These are phyloP conservation scores for Toxonevra muliebris DNA, from an alignment of 2,888 invertebrate species.

Conservation along the genomic window DNA sequence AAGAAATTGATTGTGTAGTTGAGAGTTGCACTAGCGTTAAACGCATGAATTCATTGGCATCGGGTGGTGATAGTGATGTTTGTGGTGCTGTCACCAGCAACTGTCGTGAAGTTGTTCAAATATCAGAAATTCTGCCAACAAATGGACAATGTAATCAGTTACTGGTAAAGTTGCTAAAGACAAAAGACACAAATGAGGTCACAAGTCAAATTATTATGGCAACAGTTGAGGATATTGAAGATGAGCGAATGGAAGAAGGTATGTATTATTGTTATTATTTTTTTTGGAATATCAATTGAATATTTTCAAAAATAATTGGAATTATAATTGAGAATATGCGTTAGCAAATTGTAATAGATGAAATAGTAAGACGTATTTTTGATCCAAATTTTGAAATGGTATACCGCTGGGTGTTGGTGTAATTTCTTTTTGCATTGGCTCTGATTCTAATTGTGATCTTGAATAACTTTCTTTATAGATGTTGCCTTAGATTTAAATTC, in stretches of 20 bases:
- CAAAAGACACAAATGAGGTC: slow-evolving; percentile 43
- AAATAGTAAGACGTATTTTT: too few relatives aligned
- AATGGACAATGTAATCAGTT: slow-evolving; percentile 74
- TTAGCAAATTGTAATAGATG: too few relatives aligned
- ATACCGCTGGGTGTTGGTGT: too few relatives aligned
- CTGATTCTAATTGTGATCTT: not conserved
- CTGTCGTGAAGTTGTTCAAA: slow-evolving; percentile 54
- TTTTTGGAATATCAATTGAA: not conserved
- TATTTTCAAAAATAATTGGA: not conserved
- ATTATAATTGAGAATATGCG: too few relatives aligned
- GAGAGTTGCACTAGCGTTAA: slow-evolving; percentile 58
- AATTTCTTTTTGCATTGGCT: not conserved
- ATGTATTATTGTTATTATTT: not conserved
- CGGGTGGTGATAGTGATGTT: slow-evolving; percentile 32
- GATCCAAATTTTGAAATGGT: too few relatives aligned
- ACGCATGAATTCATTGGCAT: slow-evolving; percentile 53
- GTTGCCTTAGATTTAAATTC: slow-evolving; percentile 41
- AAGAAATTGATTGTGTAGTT: slow-evolving; percentile 58
- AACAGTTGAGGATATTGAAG: slow-evolving; percentile 48
- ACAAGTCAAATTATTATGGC: slow-evolving; percentile 57
- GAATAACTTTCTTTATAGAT: slow-evolving; percentile 2
- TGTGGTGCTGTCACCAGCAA: slow-evolving; percentile 19
- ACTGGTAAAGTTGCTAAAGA: slow-evolving; percentile 66
- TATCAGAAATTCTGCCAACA: slow-evolving; percentile 73
- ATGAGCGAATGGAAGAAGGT: slow-evolving; percentile 48